These are phyloP conservation scores for Mobula hypostoma DNA, from an alignment of 2,113 vertebrate genomes.

Conservation along the genomic window DNA sequence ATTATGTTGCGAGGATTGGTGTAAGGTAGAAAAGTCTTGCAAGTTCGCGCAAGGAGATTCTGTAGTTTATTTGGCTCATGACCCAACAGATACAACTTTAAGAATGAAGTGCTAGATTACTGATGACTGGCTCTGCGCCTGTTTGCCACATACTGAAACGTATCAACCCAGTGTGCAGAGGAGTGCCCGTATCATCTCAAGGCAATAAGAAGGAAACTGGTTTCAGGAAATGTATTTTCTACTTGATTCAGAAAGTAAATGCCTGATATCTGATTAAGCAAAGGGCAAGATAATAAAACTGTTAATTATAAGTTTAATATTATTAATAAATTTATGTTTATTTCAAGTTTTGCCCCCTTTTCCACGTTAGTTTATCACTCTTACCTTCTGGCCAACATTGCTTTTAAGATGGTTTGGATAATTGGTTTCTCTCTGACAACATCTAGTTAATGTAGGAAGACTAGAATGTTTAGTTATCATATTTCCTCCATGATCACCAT, in stretches of 20 bases:
- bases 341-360: neutral
- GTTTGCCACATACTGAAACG: neutral
- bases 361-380: neutral
- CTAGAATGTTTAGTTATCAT: neutral
- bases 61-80: slow-evolving; percentile 24
- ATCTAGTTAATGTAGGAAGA: slow-evolving; percentile 8
- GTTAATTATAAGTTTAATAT: neutral
- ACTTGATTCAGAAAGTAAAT: slow-evolving; percentile 15
- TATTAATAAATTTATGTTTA: neutral
- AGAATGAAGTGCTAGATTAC: neutral
- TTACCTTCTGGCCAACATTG: neutral
- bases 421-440: neutral
- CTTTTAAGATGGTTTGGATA: slow-evolving; percentile 8
- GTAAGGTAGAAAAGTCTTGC: slow-evolving; percentile 22
- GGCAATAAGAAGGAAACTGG: neutral
- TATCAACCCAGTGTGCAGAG: neutral
- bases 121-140: neutral
- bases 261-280: neutral
- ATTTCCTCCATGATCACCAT: neutral
- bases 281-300: neutral
- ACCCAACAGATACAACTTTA: slow-evolving; percentile 21
- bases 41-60: neutral
- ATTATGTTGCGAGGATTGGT: neutral
- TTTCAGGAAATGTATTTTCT: neutral
- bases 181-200: neutral